Percentiles rank a stretch among this genome's conserved stretches.
Evolutionary conservation across 2,888 invertebrate genomes (phyloP).

Genomic region (Orchestes rusci): DNA sequence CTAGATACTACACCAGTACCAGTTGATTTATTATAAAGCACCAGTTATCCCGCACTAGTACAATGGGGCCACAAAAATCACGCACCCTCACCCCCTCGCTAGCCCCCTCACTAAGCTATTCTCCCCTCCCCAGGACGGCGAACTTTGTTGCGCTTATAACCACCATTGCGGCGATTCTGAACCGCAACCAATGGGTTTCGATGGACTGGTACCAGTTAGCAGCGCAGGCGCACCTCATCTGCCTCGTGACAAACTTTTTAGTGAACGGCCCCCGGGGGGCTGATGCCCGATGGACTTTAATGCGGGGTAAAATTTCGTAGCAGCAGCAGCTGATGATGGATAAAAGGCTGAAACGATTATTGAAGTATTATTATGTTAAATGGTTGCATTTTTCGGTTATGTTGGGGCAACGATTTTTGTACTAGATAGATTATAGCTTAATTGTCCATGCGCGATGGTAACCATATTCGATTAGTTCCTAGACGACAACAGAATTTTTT

Average conservation of each 20-base stretch:
- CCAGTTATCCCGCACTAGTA: no score
- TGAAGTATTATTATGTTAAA: constrained; percentile 16
- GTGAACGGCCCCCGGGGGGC: constrained; percentile 26
- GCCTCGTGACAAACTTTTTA: no score
- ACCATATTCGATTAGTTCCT: constrained; percentile 20
- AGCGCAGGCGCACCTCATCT: constrained; percentile 15
- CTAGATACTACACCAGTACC: no score
- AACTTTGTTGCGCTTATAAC: constrained; percentile 46
- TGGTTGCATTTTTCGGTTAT: constrained; percentile 1
- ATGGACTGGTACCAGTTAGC: constrained; percentile 38
- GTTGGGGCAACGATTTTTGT: no score
- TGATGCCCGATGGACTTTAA: constrained; percentile 10
- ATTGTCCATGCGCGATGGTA: no score
- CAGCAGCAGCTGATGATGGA: constrained; percentile 19
- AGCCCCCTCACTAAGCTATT: no score
- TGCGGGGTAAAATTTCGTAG: constrained; percentile 22
- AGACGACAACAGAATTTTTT: constrained; percentile 15
- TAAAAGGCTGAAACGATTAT: constrained; percentile 24
- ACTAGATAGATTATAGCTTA: no score
- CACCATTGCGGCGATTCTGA: constrained; percentile 43
- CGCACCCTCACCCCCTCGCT: no score
- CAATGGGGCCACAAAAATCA: no score
- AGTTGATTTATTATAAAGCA: no score
- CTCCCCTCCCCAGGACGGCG: constrained; percentile 47
- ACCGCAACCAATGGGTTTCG: constrained; percentile 40